Conservation (phyloP, 2,113 vertebrate genomes). For the Murina feae region DNA sequence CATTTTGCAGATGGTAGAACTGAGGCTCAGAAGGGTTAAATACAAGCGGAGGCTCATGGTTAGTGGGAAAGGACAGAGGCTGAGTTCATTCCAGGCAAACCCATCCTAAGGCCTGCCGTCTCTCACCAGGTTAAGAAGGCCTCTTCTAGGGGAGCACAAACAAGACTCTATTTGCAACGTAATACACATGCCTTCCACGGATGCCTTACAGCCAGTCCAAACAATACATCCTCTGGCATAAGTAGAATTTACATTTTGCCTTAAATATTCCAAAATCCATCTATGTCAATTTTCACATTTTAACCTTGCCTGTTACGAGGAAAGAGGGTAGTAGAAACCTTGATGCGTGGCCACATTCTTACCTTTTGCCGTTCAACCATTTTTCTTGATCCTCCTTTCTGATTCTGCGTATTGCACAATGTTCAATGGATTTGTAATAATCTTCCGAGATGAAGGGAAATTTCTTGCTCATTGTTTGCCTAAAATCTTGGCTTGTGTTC, state of each 20-base stretch:
- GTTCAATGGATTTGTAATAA: constrained; percentile 92
- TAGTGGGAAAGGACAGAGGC: too few species aligned
- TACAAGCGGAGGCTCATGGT: neutral
- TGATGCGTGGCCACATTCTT: neutral
- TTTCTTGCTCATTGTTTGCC: constrained; percentile 67
- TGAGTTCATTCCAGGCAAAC: neutral
- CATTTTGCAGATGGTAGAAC: neutral
- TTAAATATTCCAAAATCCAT: constrained; percentile 1
- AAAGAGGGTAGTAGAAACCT: neutral
- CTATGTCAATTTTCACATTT: neutral
- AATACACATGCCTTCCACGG: neutral
- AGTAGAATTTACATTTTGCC: constrained; percentile 19
- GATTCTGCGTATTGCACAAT: constrained; percentile 84
- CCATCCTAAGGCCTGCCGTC: neutral
- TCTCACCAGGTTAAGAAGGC: neutral
- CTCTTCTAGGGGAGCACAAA: neutral
- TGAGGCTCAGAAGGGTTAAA: neutral
- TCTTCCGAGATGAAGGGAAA: constrained; percentile 67
- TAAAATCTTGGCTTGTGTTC: constrained; percentile 71
- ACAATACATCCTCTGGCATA: neutral
- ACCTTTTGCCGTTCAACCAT: constrained; percentile 53
- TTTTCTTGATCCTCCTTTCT: constrained; percentile 75
- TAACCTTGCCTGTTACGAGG: neutral
- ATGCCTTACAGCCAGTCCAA: neutral
- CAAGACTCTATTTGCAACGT: neutral